Conservation (phyloP, 2,888 invertebrate species). For the Petrophora chlorosata region DNA sequence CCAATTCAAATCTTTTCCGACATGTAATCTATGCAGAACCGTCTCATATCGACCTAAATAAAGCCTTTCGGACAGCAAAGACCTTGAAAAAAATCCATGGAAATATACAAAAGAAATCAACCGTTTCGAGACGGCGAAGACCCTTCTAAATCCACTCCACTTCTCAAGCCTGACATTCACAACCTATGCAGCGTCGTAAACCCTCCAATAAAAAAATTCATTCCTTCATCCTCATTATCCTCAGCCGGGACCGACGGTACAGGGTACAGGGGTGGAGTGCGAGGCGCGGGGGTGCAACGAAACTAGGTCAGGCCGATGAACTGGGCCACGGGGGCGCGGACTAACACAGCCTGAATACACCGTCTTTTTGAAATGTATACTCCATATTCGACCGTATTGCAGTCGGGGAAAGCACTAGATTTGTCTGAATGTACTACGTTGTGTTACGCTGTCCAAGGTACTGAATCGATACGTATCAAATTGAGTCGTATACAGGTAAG, state of each 20-base stretch:
- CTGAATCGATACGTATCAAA: constrained; percentile 13
- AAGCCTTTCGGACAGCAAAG: too few relatives aligned
- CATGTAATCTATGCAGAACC: too few relatives aligned
- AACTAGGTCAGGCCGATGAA: constrained; percentile 62
- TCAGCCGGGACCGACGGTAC: constrained; percentile 34
- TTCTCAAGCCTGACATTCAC: constrained; percentile 18
- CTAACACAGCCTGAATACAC: constrained; percentile 32
- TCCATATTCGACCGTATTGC: constrained; percentile 24
- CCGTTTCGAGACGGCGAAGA: constrained; percentile 4
- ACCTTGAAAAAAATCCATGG: too few relatives aligned
- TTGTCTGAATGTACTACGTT: not conserved
- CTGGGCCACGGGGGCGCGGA: constrained; percentile 50
- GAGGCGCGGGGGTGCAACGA: constrained; percentile 27
- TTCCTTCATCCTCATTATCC: constrained; percentile 38
- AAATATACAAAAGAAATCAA: constrained; percentile 2
- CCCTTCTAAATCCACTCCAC: constrained; percentile 17
- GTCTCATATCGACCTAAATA: too few relatives aligned
- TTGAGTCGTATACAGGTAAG: constrained; percentile 20
- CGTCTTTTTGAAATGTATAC: constrained; percentile 18
- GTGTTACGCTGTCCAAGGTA: not conserved
- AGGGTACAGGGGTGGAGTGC: constrained; percentile 19
- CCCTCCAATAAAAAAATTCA: constrained; percentile 38
- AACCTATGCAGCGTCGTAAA: constrained; percentile 37
- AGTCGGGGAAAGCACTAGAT: constrained; percentile 1
- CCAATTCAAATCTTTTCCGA: too few relatives aligned